Base-by-base conservation (phyloP, 2,888 invertebrate genomes). In the Aporophyla nigra region DNA sequence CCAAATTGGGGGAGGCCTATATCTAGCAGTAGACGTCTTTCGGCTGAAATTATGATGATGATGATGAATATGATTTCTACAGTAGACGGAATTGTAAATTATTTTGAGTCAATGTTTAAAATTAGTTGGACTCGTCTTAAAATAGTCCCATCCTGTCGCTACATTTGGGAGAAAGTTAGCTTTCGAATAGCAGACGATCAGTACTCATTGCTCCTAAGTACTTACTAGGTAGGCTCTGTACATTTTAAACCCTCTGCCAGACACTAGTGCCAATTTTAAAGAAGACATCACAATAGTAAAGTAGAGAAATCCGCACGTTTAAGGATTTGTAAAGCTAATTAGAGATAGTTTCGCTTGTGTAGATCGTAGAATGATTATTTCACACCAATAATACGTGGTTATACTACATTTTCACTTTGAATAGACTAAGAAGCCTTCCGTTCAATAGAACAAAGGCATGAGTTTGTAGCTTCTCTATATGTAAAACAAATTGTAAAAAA, bases 231-330 rank as follows among this genome's bases (percentile, higher is more conserved):
- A 21, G 10, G 10, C 10, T 54, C 16, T 10, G 12, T 72, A 54
- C 12, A 46, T 27, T 72, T 54, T 9, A 46, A 54, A 12, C 12
- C 43, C 27, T n/a, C 27, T n/a, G 27, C 72, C 12, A 71, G 9
- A 5, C 7, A n/a, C 75, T 19, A 10, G 14, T 53, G 61, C 74
- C 76, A 74, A 74, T 27, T 33, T 51, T 33, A 51, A 58, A 5
- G 14, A 54, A 76, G 46, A 3, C 4, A 67, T 69, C 70, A 62
- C 56, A 76, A 70, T 62, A 51, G 49, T 54, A 53, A 82, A 81
- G 49, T n/a, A 82, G 80, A 80, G 70, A 82, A 70, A 82, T 43
- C 61, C 21, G 16, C 21, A 66, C 56, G 66, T 53, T 40, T 56
- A 66, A 9, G 14, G 63, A 65, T 80, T 82, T 56, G 54, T 56